Percentiles rank a stretch among this genome's conserved stretches.
phyloP scores from a whole-genome alignment of 1,140 invertebrate species.

The Lethrus apterus region DNA sequence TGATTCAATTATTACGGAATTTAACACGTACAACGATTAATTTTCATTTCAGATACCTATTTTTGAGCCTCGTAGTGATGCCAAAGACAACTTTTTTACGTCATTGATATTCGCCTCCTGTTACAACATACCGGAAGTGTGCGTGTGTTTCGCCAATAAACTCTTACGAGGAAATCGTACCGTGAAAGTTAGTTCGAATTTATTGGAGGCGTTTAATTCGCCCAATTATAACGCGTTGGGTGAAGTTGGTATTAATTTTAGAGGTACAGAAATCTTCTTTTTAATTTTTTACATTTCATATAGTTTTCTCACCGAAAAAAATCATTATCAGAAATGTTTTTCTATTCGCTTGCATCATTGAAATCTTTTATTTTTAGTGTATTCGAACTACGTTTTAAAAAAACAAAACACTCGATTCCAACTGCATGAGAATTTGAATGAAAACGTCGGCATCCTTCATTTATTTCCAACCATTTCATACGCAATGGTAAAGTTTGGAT shows the following conservation, averaged over 20 bases:
- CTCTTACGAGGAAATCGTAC: constrained; percentile 88
- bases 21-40: too few relatives aligned
- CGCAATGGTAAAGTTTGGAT: constrained; percentile 26
- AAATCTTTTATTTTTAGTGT: too few relatives aligned
- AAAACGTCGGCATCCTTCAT: constrained; percentile 26
- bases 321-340: not conserved
- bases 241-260: constrained; percentile 66
- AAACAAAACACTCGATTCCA: not conserved
- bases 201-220: constrained; percentile 84
- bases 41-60: constrained; percentile 69
- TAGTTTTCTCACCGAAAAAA: not conserved
- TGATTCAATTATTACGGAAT: not conserved
- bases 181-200: constrained; percentile 72
- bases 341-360: too few relatives aligned
- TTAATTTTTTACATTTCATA: too few relatives aligned
- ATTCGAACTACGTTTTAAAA: not conserved
- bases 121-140: constrained; percentile 88
- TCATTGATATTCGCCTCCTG: constrained; percentile 88
- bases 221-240: constrained; percentile 85
- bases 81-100: constrained; percentile 86
- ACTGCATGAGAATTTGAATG: not conserved
- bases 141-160: constrained; percentile 83
- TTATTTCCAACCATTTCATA: constrained; percentile 34
- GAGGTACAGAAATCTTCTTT: too few relatives aligned
- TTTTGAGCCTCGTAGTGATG: constrained; percentile 84